A percentile compares a stretch with the other conserved stretches of the same genome.
These are phyloP conservation scores for Myathropa florea DNA, from an alignment of 2,888 invertebrate genomes.

Conservation along the genomic window DNA sequence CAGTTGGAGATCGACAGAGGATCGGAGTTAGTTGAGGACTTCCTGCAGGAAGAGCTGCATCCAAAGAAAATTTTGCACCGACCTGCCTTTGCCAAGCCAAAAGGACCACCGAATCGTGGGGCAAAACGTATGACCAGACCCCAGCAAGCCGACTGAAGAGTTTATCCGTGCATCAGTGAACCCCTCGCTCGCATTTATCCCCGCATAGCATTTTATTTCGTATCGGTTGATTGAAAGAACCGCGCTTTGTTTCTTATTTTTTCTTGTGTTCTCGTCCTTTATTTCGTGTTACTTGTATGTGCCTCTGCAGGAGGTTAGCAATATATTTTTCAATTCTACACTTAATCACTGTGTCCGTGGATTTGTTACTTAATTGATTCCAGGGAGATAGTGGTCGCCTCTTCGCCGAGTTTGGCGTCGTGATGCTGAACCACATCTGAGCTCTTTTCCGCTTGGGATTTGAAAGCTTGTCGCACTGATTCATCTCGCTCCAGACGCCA, in stretches of 20 bases:
- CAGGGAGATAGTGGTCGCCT: constrained; percentile 74
- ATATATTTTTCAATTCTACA: constrained; percentile 61
- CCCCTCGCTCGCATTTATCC: constrained; percentile 61
- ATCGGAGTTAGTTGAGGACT: constrained; percentile 93
- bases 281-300: constrained; percentile 49
- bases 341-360: background rate
- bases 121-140: constrained; percentile 92
- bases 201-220: constrained; percentile 47
- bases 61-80: constrained; percentile 93
- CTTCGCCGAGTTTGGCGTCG: constrained; percentile 75
- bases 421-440: constrained; percentile 75
- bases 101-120: constrained; percentile 96
- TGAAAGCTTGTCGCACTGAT: constrained; percentile 76
- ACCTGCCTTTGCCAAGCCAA: constrained; percentile 97
- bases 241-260: constrained; percentile 41
- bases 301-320: constrained; percentile 43
- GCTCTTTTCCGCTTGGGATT: constrained; percentile 71
- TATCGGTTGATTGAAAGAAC: constrained; percentile 26
- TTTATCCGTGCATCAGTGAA: constrained; percentile 3
- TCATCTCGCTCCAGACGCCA: constrained; percentile 80
- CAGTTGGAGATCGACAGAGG: constrained; percentile 96
- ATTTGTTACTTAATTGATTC: constrained; percentile 75
- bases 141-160: constrained; percentile 80
- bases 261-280: constrained; percentile 35
- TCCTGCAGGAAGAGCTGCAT: constrained; percentile 95